Conservation (phyloP, 2,888 invertebrate genomes). For the Eulithis testata region DNA sequence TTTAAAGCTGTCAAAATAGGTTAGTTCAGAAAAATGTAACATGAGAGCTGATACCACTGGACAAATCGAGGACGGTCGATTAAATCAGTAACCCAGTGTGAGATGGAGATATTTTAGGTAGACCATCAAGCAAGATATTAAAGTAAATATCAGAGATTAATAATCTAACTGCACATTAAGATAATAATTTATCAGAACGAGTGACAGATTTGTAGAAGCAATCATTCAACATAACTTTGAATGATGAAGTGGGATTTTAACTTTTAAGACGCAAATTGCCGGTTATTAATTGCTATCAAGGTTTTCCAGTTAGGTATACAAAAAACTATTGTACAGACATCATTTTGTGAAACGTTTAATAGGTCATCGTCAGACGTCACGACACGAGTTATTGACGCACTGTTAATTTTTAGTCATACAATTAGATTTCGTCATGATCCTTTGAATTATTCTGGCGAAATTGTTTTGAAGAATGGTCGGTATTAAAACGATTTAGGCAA, state of each 20-base stretch:
- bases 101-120: neutral
- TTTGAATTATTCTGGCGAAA: too few species aligned
- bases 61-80: neutral
- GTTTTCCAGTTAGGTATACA: neutral
- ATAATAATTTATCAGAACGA: neutral
- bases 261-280: neutral
- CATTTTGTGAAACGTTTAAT: too few species aligned
- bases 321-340: neutral
- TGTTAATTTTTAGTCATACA: too few species aligned
- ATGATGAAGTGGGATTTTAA: neutral
- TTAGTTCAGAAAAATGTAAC: too few species aligned
- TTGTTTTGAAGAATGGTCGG: too few species aligned
- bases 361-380: too few species aligned
- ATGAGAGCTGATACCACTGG: too few species aligned
- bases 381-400: too few species aligned
- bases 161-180: neutral
- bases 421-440: too few species aligned
- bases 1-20: too few species aligned
- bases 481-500: too few species aligned
- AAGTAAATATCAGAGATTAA: neutral
- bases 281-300: neutral
- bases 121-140: neutral
- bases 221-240: neutral
- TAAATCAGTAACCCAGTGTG: neutral
- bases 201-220: conserved; percentile 1